phyloP scores from a whole-genome alignment of 53 echinoderm and acorn worm species.

The Mesocentrotus franciscanus region DNA sequence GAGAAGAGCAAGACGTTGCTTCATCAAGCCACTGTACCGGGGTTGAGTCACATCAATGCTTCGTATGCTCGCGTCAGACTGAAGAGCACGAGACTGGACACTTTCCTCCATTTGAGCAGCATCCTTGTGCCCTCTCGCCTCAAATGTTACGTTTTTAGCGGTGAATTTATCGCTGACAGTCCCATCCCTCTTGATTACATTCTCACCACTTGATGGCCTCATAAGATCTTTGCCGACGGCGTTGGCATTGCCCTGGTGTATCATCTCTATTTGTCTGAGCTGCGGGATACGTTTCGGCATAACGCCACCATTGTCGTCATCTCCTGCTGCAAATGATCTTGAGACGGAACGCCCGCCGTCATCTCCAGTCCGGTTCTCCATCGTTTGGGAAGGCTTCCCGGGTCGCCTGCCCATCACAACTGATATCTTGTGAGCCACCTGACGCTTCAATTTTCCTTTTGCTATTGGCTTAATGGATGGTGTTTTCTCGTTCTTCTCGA shows the following conservation, averaged over 20 bases:
- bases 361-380: background rate
- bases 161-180: background rate
- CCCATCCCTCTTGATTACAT: background rate
- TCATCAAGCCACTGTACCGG: background rate
- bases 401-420: conserved; percentile 54
- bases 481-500: background rate
- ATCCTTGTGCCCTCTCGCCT: background rate
- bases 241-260: background rate
- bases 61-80: background rate
- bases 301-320: conserved; percentile 39
- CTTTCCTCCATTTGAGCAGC: background rate
- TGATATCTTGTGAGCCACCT: conserved; percentile 53
- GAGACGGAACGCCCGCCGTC: background rate
- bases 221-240: background rate
- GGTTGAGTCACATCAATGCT: background rate
- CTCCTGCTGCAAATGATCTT: background rate
- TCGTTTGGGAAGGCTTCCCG: background rate
- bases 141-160: background rate
- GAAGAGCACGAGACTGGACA: background rate
- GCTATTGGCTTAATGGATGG: background rate
- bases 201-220: background rate
- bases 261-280: conserved; percentile 43
- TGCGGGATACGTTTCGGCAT: conserved; percentile 36
- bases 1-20: conserved; percentile 41
- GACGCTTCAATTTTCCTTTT: conserved; percentile 12